Base-by-base conservation (phyloP, 1,140 invertebrate genomes). In the Megalopta genalis region DNA sequence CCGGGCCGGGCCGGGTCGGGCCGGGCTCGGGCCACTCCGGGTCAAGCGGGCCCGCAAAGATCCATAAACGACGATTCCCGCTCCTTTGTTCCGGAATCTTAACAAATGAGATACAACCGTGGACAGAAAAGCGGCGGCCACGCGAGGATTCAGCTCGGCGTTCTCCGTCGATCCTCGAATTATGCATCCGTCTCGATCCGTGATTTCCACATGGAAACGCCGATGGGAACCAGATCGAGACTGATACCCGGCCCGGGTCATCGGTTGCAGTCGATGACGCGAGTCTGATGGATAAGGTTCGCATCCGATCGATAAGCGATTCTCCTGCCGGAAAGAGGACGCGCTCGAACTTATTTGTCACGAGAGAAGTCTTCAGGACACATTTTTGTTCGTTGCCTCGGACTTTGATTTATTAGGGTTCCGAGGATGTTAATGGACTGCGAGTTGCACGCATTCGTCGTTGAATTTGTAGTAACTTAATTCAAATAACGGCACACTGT, bases 1-100 rank as follows among this genome's bases (percentile, higher is more conserved):
- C 32, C 32, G 32, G 32, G 4, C 32, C 32, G 32, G 32, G 32
- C 32, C 32, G 32, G 1, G 32, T 32, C 32, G 32, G 32, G 32
- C 32, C 32, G 32, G 32, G 32, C 32, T 32, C 32, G 46, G 42
- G 59, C 42, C 37, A 25, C 39, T 39, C 18, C 18, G 82, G 81
- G 84, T 90, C 90, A 87, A 87, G 89, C 85, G 67, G 65, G 63
- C 71, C 82, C 67, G 81, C 85, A 32, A 32, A 89, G 88, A 91
- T 90, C 78, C 88, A 87, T 87, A 87, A 80, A 87, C 49, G 84
- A 68, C 84, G 88, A 90, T 89, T 88, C 86, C 88, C 83, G 8
- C 64, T 65, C 89, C 80, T 91, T 92, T 92, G 88, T 92, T 88
- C 89, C 78, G 86, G 83, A 91, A 91, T 92, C 90, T 90, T 91